Evolutionary conservation across 2,888 invertebrate genomes (phyloP).

Genomic region (Nemapogon koenigi): DNA sequence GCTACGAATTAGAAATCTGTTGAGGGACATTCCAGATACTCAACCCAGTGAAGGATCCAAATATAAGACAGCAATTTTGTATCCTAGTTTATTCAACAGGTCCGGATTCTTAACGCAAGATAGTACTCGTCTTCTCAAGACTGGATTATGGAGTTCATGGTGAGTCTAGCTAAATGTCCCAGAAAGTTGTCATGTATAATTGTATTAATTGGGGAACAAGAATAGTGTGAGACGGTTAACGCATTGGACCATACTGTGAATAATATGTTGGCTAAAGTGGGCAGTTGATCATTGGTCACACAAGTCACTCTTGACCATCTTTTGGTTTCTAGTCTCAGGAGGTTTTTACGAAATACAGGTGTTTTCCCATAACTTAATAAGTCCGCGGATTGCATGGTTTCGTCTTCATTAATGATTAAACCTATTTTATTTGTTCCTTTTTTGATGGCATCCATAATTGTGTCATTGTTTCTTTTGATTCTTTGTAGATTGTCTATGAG

Average conservation of each 20-base stretch:
- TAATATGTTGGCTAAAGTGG: background rate
- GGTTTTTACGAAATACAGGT: background rate
- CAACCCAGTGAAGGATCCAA: conserved; percentile 4
- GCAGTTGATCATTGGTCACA: conserved; percentile 8
- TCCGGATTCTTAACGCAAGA: background rate
- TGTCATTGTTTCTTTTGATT: background rate
- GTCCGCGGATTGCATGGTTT: conserved; percentile 5
- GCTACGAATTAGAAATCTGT: background rate
- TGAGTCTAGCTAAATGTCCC: background rate
- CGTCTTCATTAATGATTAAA: conserved; percentile 1
- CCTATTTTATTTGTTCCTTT: conserved; percentile 3
- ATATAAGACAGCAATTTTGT: background rate
- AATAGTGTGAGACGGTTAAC: background rate
- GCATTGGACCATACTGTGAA: conserved; percentile 5
- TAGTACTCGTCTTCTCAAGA: background rate
- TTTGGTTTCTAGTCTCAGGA: conserved; percentile 1
- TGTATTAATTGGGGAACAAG: conserved; percentile 1
- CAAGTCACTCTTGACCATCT: conserved; percentile 7
- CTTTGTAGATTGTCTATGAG: background rate
- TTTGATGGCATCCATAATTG: conserved; percentile 3
- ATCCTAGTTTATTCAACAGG: background rate
- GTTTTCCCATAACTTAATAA: conserved; percentile 4
- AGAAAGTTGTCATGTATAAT: conserved; percentile 3
- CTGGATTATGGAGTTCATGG: conserved; percentile 4
- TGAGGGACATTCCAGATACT: conserved; percentile 1